Evolutionary conservation across 2,113 vertebrate genomes (phyloP).

Genomic region (Mystacornis crossleyi): DNA sequence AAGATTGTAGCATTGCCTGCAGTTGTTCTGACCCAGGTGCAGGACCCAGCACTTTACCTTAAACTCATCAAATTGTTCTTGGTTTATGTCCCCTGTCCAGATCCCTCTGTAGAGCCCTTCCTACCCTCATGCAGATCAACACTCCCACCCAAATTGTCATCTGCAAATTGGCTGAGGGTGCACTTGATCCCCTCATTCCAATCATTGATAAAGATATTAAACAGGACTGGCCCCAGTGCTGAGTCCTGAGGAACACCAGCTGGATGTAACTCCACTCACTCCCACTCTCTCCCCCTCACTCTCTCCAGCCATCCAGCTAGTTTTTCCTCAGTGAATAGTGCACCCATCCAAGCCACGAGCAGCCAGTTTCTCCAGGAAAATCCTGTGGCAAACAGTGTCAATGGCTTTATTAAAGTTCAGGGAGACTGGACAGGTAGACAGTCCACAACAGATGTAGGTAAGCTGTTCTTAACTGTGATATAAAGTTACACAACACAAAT

Average conservation of each 20-base stretch:
- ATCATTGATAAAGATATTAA: neutral
- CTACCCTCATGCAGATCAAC: neutral
- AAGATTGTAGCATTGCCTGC: neutral
- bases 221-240: neutral
- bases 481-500: neutral
- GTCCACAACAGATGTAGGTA: neutral
- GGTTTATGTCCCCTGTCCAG: neutral
- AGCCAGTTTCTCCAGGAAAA: neutral
- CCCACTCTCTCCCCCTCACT: no score
- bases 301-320: neutral
- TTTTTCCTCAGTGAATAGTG: neutral
- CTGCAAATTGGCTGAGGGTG: neutral
- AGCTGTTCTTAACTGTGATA: neutral
- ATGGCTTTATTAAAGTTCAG: neutral
- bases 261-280: neutral
- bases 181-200: neutral
- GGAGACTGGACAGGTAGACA: neutral
- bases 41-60: neutral
- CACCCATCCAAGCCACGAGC: accelerated
- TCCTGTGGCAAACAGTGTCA: neutral
- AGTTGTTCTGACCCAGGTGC: neutral
- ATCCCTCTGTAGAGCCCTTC: neutral
- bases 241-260: neutral
- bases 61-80: neutral
- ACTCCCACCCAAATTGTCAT: neutral